phyloP scores from a whole-genome alignment of 2,797 vertebrate genomes.

The Acropternis orthonyx region DNA sequence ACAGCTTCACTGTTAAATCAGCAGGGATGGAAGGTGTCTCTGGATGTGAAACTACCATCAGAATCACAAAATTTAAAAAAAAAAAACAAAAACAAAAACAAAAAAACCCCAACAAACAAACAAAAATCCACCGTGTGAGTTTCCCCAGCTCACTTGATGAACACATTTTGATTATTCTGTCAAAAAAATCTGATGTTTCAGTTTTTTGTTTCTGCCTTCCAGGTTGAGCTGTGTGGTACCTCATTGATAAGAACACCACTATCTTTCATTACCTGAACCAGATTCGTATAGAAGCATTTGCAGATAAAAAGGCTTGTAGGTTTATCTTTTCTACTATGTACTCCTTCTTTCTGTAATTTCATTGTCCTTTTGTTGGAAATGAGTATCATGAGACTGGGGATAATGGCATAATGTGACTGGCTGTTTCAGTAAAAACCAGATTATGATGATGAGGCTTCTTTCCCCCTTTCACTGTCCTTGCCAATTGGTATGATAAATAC shows the following conservation, averaged over 20 bases:
- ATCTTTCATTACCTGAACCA: not conserved
- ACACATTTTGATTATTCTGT: not conserved
- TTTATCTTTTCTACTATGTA: slow-evolving; percentile 42
- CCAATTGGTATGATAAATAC: not conserved
- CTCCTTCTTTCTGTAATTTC: slow-evolving; percentile 20
- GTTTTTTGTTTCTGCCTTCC: not conserved
- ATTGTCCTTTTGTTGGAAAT: slow-evolving; percentile 28
- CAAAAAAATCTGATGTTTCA: not conserved
- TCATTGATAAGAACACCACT: not conserved
- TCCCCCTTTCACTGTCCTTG: fast-evolving
- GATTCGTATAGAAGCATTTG: not conserved
- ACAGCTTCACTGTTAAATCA: not conserved
- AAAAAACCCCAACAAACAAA: too few relatives aligned
- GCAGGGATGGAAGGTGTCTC: not conserved
- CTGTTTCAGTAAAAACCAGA: slow-evolving; percentile 36
- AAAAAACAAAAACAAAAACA: not conserved
- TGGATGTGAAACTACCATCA: not conserved
- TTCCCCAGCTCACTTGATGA: not conserved
- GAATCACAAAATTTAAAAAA: not conserved
- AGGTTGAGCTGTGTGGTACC: not conserved
- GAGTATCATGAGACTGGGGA: not conserved
- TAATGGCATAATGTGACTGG: slow-evolving; percentile 19
- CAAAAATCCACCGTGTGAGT: not conserved
- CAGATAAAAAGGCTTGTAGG: slow-evolving; percentile 20
- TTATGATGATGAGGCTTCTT: slow-evolving; percentile 12